phyloP scores from a whole-genome alignment of 2,888 invertebrate species.

The Venusia cambrica region DNA sequence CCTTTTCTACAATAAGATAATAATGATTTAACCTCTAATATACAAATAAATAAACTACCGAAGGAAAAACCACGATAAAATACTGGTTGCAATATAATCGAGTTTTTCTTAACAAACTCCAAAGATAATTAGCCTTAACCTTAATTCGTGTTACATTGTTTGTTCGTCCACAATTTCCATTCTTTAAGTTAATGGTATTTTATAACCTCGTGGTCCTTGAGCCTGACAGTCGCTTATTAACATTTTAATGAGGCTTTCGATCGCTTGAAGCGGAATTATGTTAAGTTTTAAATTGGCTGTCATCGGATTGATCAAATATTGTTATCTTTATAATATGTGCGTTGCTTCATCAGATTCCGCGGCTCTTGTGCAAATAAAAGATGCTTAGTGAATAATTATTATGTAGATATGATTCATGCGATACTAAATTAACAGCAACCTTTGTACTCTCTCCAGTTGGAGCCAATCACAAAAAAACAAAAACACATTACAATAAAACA shows the following conservation, averaged over 20 bases:
- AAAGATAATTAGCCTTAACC: conserved; percentile 31
- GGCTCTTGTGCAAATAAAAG: conserved; percentile 6
- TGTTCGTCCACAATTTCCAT: conserved; percentile 23
- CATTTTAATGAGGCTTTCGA: conserved; percentile 15
- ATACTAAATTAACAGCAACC: too few relatives aligned
- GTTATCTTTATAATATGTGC: conserved; percentile 11
- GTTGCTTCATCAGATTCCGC: conserved; percentile 13
- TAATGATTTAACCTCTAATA: too few relatives aligned
- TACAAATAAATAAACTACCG: too few relatives aligned
- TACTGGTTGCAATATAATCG: conserved; percentile 13
- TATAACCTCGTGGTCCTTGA: conserved; percentile 20
- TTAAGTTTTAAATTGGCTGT: conserved; percentile 13
- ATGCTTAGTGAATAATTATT: too few relatives aligned
- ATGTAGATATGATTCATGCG: too few relatives aligned
- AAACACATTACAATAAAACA: too few relatives aligned
- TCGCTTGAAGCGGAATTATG: conserved; percentile 14
- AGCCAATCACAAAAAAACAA: too few relatives aligned
- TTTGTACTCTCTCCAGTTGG: too few relatives aligned
- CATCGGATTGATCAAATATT: conserved; percentile 7
- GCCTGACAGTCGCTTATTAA: conserved; percentile 16
- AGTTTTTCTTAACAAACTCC: conserved; percentile 15
- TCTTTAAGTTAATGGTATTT: conserved; percentile 18
- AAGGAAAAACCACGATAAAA: too few relatives aligned
- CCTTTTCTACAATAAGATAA: too few relatives aligned
- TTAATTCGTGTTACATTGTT: conserved; percentile 28